A percentile compares a stretch with the other conserved stretches of the same genome.
These are phyloP conservation scores for Myiopsitta monachus DNA, from an alignment of 2,113 vertebrate species.

Conservation along the genomic window DNA sequence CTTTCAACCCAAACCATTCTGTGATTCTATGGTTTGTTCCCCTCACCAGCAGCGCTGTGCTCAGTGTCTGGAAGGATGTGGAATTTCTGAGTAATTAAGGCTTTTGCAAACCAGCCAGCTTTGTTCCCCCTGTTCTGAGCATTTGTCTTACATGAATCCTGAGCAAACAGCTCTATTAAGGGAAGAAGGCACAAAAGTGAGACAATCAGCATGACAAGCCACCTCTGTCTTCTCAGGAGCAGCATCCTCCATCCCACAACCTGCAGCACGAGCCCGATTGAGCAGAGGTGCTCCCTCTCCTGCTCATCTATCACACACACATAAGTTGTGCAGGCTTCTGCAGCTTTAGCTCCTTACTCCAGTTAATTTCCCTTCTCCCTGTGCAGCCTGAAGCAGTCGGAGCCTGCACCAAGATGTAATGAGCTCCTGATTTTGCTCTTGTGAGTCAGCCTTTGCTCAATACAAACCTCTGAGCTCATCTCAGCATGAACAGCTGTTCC, in stretches of 20 bases:
- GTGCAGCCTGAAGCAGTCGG: conserved; percentile 40
- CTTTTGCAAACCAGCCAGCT: not conserved
- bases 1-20: not conserved
- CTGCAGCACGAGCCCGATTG: not conserved
- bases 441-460: conserved; percentile 39
- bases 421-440: conserved; percentile 46
- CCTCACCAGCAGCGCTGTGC: no score
- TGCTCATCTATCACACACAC: not conserved
- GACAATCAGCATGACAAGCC: not conserved
- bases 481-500: conserved; percentile 55
- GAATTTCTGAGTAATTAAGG: not conserved
- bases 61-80: not conserved
- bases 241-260: not conserved
- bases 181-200: not conserved
- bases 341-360: not conserved
- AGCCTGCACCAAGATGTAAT: conserved; percentile 15
- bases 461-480: conserved; percentile 33
- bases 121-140: not conserved
- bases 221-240: not conserved
- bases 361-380: conserved; percentile 38
- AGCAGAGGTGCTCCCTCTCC: not conserved
- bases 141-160: not conserved
- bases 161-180: not conserved
- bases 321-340: not conserved
- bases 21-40: not conserved